Evolutionary conservation across 2,888 invertebrate species (phyloP).

Genomic region (Xylophagus ater): DNA sequence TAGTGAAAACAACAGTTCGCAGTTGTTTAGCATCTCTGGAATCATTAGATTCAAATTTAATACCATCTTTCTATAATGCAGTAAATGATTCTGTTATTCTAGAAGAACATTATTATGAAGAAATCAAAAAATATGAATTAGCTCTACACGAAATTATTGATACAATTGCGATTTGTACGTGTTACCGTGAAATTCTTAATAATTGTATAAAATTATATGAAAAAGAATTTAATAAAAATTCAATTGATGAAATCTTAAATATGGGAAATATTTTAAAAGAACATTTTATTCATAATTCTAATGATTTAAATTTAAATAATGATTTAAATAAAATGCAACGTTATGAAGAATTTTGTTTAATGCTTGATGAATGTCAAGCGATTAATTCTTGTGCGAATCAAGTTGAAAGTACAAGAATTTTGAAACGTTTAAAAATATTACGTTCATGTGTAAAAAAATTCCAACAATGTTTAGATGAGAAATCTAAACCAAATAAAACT

Average conservation of each 20-base stretch:
- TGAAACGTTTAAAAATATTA: slow-evolving; percentile 35
- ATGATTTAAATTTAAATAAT: slow-evolving; percentile 22
- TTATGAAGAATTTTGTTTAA: slow-evolving; percentile 26
- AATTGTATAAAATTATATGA: slow-evolving; percentile 19
- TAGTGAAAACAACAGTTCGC: slow-evolving; percentile 29
- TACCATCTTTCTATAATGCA: slow-evolving; percentile 30
- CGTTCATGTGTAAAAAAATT: slow-evolving; percentile 30
- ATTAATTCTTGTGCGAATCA: slow-evolving; percentile 30
- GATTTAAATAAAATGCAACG: slow-evolving; percentile 20
- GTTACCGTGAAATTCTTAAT: slow-evolving; percentile 28
- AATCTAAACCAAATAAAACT: slow-evolving; percentile 3
- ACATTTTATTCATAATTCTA: slow-evolving; percentile 28
- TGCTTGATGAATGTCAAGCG: slow-evolving; percentile 33
- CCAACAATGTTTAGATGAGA: slow-evolving; percentile 19
- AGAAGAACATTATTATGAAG: slow-evolving; percentile 35
- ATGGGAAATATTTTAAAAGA: slow-evolving; percentile 29
- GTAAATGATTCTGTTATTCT: slow-evolving; percentile 27
- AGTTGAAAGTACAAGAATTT: slow-evolving; percentile 27
- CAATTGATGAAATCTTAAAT: slow-evolving; percentile 24
- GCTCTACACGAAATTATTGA: slow-evolving; percentile 34
- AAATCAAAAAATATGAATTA: slow-evolving; percentile 27
- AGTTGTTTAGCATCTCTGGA: slow-evolving; percentile 36
- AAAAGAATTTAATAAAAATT: slow-evolving; percentile 24
- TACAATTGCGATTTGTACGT: slow-evolving; percentile 28
- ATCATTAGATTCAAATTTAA: slow-evolving; percentile 32